Evolutionary conservation across 2,888 invertebrate species (phyloP).

Genomic region (Spisula subtruncata): DNA sequence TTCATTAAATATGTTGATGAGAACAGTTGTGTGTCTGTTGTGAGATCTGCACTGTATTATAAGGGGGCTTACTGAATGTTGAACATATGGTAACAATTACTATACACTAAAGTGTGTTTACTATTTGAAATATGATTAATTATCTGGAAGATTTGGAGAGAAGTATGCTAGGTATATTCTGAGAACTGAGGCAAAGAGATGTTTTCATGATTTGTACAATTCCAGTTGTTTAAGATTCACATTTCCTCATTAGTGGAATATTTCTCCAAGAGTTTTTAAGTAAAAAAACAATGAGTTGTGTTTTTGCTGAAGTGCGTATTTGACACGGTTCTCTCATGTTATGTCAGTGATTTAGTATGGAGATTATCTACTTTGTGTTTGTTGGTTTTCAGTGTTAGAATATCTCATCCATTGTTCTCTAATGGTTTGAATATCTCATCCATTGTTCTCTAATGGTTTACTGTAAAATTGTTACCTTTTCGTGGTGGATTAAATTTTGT

Average conservation of each 20-base stretch:
- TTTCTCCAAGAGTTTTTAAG: neutral
- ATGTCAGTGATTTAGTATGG: neutral
- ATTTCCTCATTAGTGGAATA: constrained; percentile 26
- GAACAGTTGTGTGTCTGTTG: neutral
- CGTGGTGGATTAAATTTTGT: too few species aligned
- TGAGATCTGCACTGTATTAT: neutral
- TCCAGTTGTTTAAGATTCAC: neutral
- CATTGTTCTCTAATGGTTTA: too few species aligned
- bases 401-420: neutral
- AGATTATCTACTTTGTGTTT: neutral
- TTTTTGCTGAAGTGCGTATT: neutral
- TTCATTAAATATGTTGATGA: constrained; percentile 2
- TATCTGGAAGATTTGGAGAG: constrained; percentile 7
- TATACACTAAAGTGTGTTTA: constrained; percentile 30
- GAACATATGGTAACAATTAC: constrained; percentile 46
- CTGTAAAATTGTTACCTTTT: too few species aligned
- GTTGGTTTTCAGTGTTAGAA: constrained; percentile 26
- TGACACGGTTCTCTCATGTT: constrained; percentile 13
- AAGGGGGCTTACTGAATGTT: neutral
- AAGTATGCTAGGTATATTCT: neutral
- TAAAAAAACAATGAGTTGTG: neutral
- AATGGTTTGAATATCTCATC: too few species aligned
- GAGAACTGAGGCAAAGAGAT: neutral
- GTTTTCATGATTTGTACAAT: too few species aligned
- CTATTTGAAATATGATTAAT: constrained; percentile 56